phyloP scores from a whole-genome alignment of 1,140 invertebrate species.

The Elymnias hypermnestra region DNA sequence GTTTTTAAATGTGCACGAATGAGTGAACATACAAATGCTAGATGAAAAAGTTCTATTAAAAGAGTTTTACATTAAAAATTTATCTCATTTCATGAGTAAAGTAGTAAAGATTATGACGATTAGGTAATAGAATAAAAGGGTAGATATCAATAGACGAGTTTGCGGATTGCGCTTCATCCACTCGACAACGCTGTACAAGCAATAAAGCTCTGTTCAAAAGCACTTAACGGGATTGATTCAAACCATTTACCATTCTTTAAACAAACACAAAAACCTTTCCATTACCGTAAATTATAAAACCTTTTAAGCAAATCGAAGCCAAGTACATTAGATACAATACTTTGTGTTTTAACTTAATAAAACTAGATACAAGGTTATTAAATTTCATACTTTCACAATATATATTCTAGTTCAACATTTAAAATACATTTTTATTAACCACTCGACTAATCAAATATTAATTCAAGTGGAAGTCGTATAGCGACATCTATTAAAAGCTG shows the following conservation, averaged over 20 bases:
- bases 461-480: too few species aligned
- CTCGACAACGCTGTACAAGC: constrained; percentile 61
- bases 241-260: constrained; percentile 76
- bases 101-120: background rate
- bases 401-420: too few species aligned
- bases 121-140: constrained; percentile 1
- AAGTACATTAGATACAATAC: constrained; percentile 19
- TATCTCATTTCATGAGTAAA: too few species aligned
- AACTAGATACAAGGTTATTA: too few species aligned
- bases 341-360: constrained; percentile 1
- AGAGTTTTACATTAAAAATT: too few species aligned
- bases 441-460: too few species aligned
- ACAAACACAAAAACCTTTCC: constrained; percentile 73
- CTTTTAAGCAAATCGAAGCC: constrained; percentile 69
- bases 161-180: constrained; percentile 41
- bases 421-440: too few species aligned
- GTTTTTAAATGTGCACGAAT: too few species aligned
- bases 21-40: too few species aligned
- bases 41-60: too few species aligned
- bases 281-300: constrained; percentile 75
- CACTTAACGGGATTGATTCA: constrained; percentile 76
- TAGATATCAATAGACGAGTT: constrained; percentile 1
- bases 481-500: too few species aligned
- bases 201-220: constrained; percentile 76
- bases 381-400: too few species aligned